phyloP scores from a whole-genome alignment of 2,113 vertebrate genomes.

The Pipa parva region DNA sequence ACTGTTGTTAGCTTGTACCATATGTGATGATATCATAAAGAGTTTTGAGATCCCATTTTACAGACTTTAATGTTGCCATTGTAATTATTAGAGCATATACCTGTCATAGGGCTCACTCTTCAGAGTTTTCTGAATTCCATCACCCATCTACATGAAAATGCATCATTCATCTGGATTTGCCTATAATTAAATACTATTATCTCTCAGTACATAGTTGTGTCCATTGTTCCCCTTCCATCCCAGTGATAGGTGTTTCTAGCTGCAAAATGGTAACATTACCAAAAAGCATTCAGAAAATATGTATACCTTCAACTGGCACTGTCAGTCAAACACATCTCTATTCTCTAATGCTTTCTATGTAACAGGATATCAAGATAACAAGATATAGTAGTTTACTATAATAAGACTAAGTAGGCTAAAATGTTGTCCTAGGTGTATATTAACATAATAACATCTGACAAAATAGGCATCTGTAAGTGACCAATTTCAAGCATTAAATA shows the following conservation, averaged over 20 bases:
- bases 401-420: conserved; percentile 49
- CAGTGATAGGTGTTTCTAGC: background rate
- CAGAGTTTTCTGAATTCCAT: background rate
- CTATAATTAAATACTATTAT: background rate
- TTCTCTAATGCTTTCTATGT: conserved; percentile 40
- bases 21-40: too few relatives aligned
- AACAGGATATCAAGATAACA: conserved; percentile 38
- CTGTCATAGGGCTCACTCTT: too few relatives aligned
- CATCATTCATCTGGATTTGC: background rate
- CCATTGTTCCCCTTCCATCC: background rate
- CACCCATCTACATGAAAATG: background rate
- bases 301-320: conserved; percentile 21
- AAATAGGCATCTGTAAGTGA: conserved; percentile 53
- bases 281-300: conserved; percentile 14
- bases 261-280: conserved; percentile 18
- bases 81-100: too few relatives aligned
- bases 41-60: too few relatives aligned
- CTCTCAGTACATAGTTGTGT: background rate
- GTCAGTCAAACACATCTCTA: conserved; percentile 39
- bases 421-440: conserved; percentile 52
- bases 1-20: too few relatives aligned
- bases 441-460: conserved; percentile 39
- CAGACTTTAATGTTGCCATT: too few relatives aligned
- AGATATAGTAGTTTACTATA: conserved; percentile 51
- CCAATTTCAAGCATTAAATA: conserved; percentile 53